phyloP scores from a whole-genome alignment of 2,113 vertebrate species.

The Silurus glanis region DNA sequence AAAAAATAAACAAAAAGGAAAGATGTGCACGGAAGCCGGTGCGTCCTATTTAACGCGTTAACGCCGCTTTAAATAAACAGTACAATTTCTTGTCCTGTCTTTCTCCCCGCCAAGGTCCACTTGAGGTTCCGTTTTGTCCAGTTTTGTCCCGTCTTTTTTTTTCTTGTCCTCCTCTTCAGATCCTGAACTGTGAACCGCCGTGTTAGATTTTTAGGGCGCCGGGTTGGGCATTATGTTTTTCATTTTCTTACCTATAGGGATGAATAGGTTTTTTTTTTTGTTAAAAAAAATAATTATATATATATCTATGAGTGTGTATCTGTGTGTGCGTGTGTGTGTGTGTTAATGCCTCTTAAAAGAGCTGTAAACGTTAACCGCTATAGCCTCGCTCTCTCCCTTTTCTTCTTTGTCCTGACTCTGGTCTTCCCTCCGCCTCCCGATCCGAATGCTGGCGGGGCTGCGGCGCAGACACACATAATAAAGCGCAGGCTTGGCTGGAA shows the following conservation, averaged over 20 bases:
- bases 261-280: slow-evolving; percentile 54
- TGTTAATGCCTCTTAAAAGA: slow-evolving; percentile 44
- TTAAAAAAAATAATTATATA: slow-evolving; percentile 45
- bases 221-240: slow-evolving; percentile 72
- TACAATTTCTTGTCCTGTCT: slow-evolving; percentile 34
- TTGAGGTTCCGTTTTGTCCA: slow-evolving; percentile 45
- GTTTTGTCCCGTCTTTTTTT: slow-evolving; percentile 64
- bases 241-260: slow-evolving; percentile 72
- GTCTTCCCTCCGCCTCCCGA: slow-evolving; percentile 91
- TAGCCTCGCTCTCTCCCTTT: slow-evolving; percentile 89
- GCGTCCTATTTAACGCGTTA: slow-evolving; percentile 52
- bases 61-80: slow-evolving; percentile 40
- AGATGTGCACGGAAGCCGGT: slow-evolving; percentile 34
- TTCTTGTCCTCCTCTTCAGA: slow-evolving; percentile 34
- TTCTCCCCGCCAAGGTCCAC: slow-evolving; percentile 35
- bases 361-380: slow-evolving; percentile 73
- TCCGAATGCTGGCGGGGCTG: slow-evolving; percentile 98
- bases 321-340: no score
- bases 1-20: not conserved
- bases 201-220: slow-evolving; percentile 73
- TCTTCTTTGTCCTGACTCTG: slow-evolving; percentile 99
- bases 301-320: not conserved
- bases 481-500: slow-evolving; percentile 99
- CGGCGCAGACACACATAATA: slow-evolving; percentile 99
- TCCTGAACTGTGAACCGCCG: slow-evolving; percentile 65